Percentiles rank a stretch among this genome's conserved stretches.
Evolutionary conservation across 2,888 invertebrate species (phyloP).

Genomic region (Adelognathus sp.): DNA sequence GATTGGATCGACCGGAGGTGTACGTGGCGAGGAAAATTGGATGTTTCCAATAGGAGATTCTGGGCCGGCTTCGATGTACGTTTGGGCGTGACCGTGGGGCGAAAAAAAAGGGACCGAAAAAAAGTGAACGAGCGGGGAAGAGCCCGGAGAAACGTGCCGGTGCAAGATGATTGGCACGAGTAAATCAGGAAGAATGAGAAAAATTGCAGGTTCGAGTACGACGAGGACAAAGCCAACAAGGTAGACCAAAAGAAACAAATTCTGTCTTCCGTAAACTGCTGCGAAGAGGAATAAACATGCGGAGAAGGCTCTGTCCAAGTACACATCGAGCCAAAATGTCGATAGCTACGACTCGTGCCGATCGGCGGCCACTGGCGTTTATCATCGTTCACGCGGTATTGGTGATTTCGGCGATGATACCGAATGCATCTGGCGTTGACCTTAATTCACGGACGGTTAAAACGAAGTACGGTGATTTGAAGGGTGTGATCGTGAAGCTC

Average conservation of each 20-base stretch:
- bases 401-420: constrained; percentile 67
- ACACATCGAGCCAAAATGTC: constrained; percentile 64
- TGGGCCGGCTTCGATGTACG: constrained; percentile 4
- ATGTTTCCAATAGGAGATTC: constrained; percentile 20
- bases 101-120: not conserved
- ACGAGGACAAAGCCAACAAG: not conserved
- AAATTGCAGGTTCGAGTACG: constrained; percentile 26
- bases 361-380: constrained; percentile 24
- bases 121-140: not conserved
- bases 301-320: not conserved
- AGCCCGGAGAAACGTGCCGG: constrained; percentile 1
- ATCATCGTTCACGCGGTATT: constrained; percentile 56
- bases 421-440: constrained; percentile 68
- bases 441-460: constrained; percentile 92
- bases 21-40: constrained; percentile 17
- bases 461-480: constrained; percentile 93
- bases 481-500: constrained; percentile 92
- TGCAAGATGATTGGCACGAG: constrained; percentile 39
- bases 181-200: constrained; percentile 11
- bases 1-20: not conserved
- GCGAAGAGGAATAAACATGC: constrained; percentile 13
- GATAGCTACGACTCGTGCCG: constrained; percentile 49
- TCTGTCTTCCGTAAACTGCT: constrained; percentile 5
- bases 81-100: constrained; percentile 32
- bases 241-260: constrained; percentile 1